Base-by-base conservation (phyloP, 1,140 invertebrate species). In the Drosophila yakuba region DNA sequence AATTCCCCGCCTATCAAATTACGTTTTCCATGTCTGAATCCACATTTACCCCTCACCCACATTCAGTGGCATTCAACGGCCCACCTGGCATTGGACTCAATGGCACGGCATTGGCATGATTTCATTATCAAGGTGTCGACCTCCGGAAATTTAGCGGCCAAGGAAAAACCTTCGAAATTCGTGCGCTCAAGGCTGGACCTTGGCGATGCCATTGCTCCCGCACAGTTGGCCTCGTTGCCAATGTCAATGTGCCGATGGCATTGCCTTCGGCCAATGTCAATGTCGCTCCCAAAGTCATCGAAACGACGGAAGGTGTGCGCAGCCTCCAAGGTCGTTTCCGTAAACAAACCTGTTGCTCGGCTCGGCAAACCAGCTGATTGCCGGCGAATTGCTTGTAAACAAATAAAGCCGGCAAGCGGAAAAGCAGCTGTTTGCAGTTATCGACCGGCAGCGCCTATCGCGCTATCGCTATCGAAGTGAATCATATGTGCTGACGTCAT, bases 81-180 rank as follows among this genome's bases (percentile, higher is more conserved):
- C 64, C 80, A 82, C 69, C 60, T 79, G 71, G 56, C 79, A 69
- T 61, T 82, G 74, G 25, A 35, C 60, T 81, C 78, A 86, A 81
- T 86, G 74, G 45, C 81, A 54, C 47, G 82, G 45, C 83, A 88
- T 43, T 88, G 84, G 78, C 85, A 83, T 45, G 36, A 60, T 74
- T 86, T 89, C 79, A 80, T 63, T 82, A 80, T 50, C 84, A 89
- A 89, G 84, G 80, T 67, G 71, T 59, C 64, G 74, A 52, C 84
- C 85, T 89, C 79, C 68, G 74, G 79, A 78, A 74, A 58, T 66
- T 80, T 20, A 80, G 47, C 74, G 71, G 73, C 77, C 84, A 89
- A 89, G 84, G 83, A 57, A 51, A 80, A 88, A 80, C 84, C 84
- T 88, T 88, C 84, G 43, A 89, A 88, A 66, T 89, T 88, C 66